These are phyloP conservation scores for Istiophorus platypterus DNA, from an alignment of 2,113 vertebrate genomes.

Conservation along the genomic window DNA sequence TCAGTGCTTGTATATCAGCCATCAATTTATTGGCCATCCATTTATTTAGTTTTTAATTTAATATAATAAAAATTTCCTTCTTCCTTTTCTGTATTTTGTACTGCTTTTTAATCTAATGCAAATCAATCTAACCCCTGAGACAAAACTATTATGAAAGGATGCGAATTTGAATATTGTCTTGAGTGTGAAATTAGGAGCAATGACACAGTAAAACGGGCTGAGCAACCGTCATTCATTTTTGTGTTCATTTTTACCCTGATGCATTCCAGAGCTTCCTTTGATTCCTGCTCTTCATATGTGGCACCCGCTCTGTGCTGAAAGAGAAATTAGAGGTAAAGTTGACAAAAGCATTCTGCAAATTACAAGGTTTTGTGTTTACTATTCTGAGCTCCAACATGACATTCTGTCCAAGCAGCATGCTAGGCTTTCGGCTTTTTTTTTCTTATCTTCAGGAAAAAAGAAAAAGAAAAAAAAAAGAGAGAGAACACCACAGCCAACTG, in stretches of 20 bases:
- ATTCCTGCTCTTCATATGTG: slow-evolving; percentile 58
- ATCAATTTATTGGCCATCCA: background rate
- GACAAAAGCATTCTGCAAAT: slow-evolving; percentile 84
- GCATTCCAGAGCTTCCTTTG: slow-evolving; percentile 67
- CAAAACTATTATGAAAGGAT: background rate
- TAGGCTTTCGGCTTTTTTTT: slow-evolving; percentile 57
- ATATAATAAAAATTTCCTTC: no score
- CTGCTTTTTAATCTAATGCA: background rate
- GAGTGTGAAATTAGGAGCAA: slow-evolving; percentile 26
- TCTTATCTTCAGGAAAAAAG: slow-evolving; percentile 60
- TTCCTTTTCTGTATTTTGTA: background rate
- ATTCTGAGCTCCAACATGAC: slow-evolving; percentile 81
- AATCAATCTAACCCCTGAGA: background rate
- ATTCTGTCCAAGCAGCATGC: slow-evolving; percentile 78
- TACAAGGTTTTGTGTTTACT: slow-evolving; percentile 85
- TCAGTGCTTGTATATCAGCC: background rate
- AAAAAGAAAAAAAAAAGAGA: slow-evolving; percentile 20
- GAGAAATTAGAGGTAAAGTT: slow-evolving; percentile 76
- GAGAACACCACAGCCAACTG: slow-evolving; percentile 80
- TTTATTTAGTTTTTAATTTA: no score
- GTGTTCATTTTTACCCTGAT: slow-evolving; percentile 59
- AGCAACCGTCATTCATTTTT: slow-evolving; percentile 38
- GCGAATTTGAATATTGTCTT: background rate
- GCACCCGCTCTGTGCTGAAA: slow-evolving; percentile 60
- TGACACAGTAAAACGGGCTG: background rate